Base-by-base conservation (phyloP, 1,140 invertebrate genomes). In the Pogonomyrmex californicus region DNA sequence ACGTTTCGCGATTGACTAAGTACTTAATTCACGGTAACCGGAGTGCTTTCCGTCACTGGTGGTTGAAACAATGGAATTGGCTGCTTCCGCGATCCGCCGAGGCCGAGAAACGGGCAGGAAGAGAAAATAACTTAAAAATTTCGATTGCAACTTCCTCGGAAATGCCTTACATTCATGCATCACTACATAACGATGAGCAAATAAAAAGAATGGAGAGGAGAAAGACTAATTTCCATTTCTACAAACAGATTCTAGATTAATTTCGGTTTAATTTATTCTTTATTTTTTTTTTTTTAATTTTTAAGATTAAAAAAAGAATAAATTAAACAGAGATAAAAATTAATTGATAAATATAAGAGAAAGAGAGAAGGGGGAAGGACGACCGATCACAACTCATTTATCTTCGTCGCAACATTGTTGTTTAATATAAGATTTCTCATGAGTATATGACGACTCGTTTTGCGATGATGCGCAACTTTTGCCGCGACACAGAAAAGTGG, bases 71-170 rank as follows among this genome's bases (percentile, higher is more conserved):
- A 83, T 83, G 79, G 68, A 83, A 83, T 83, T 83, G 68, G 54
- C 41, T n/a, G 33, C 56, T 83, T 83, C 79, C 78, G 78, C 14
- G 49, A 81, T 77, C 73, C 23, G 44, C 44, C 4, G 73, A 63
- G 36, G 23, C 30, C 33, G 47, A 38, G 47, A 62, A 70, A 71
- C 44, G 14, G 44, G 12, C 63, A 79, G 85, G 56, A 70, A 86
- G 54, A 70, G 76, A 70, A 60, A 86, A 79, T 65, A 79, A 75
- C 12, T 83, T 83, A 75, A 83, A 49, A 75, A 83, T 83, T 83
- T 83, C 68, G 79, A 71, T 49, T 75, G 66, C 49, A 49, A 17
- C 41, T 49, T 60, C 62, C 44, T 71, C 49, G 51, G 30, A 83
- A 60, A 33, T n/a, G 38, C 6, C 7, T 54, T 6, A 4, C 36